Conservation (phyloP, 2,797 vertebrate species). For the Sciurus carolinensis region DNA sequence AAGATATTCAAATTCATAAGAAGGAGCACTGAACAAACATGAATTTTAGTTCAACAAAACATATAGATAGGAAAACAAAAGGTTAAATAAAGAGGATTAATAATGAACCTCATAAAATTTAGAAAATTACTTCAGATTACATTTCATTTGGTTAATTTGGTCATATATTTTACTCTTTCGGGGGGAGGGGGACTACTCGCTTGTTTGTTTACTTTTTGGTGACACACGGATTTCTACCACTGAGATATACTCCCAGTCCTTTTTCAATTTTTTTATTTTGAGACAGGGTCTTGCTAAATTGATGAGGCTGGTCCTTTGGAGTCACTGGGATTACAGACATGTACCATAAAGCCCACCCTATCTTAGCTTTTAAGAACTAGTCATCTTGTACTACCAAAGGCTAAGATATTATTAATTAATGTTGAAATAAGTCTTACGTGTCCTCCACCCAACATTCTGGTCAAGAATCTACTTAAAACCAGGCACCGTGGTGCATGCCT, state of each 20-base stretch:
- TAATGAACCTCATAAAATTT: conserved; percentile 8
- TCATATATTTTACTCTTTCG: neutral
- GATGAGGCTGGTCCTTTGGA: no score
- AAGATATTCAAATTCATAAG: conserved; percentile 39
- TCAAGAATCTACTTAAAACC: conserved; percentile 42
- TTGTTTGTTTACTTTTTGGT: no score
- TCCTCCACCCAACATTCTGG: neutral
- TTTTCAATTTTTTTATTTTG: no score
- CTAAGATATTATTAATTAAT: conserved; percentile 21
- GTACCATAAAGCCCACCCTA: no score
- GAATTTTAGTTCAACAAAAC: conserved; percentile 46
- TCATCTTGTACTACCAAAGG: neutral
- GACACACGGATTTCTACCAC: no score
- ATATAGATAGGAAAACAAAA: neutral
- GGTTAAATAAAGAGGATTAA: neutral
- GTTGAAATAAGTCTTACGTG: conserved; percentile 43
- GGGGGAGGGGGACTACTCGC: no score
- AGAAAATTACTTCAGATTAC: conserved; percentile 9
- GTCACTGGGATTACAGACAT: no score
- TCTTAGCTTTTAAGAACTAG: neutral
- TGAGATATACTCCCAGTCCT: no score
- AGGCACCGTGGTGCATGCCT: no score
- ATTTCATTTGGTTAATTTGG: neutral
- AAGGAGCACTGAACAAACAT: conserved; percentile 46
- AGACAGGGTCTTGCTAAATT: no score